Conservation (phyloP, 1,140 invertebrate genomes). For the Drosophila asahinai region DNA sequence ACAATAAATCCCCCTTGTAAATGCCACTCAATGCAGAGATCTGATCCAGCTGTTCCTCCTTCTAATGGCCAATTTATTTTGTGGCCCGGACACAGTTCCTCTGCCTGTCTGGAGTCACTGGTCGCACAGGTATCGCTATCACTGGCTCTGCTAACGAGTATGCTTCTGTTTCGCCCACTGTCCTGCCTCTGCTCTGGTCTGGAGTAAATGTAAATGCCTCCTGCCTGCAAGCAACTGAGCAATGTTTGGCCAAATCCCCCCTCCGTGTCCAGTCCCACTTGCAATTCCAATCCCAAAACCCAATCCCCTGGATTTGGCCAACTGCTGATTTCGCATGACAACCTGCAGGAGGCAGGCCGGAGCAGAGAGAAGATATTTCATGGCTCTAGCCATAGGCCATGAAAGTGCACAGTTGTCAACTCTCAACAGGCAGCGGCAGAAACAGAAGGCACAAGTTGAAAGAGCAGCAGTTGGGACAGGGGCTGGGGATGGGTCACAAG, state of each 20-base stretch:
- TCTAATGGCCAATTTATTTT: constrained; percentile 5
- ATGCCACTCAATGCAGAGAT: no score
- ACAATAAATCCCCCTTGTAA: no score
- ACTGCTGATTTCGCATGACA: constrained; percentile 73
- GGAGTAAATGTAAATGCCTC: constrained; percentile 63
- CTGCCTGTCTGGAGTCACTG: not conserved
- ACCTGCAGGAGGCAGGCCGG: constrained; percentile 59
- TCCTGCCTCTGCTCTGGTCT: constrained; percentile 6
- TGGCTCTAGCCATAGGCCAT: constrained; percentile 66
- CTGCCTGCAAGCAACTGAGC: constrained; percentile 42
- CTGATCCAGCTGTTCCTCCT: constrained; percentile 1
- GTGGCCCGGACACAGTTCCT: not conserved
- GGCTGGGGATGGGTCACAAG: constrained; percentile 1
- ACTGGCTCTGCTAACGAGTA: constrained; percentile 27
- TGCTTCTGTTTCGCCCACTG: constrained; percentile 17
- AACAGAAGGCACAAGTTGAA: constrained; percentile 42
- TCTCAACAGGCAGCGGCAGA: constrained; percentile 44
- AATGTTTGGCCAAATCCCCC: constrained; percentile 51
- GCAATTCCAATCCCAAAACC: not conserved
- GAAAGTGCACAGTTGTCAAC: constrained; percentile 79
- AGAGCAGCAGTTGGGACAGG: constrained; percentile 5
- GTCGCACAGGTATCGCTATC: constrained; percentile 17
- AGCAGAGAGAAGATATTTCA: constrained; percentile 55
- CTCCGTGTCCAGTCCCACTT: no score
- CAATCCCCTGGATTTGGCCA: not conserved